These are phyloP conservation scores for Bombyx huttoni DNA, from an alignment of 2,888 invertebrate species.

Conservation along the genomic window DNA sequence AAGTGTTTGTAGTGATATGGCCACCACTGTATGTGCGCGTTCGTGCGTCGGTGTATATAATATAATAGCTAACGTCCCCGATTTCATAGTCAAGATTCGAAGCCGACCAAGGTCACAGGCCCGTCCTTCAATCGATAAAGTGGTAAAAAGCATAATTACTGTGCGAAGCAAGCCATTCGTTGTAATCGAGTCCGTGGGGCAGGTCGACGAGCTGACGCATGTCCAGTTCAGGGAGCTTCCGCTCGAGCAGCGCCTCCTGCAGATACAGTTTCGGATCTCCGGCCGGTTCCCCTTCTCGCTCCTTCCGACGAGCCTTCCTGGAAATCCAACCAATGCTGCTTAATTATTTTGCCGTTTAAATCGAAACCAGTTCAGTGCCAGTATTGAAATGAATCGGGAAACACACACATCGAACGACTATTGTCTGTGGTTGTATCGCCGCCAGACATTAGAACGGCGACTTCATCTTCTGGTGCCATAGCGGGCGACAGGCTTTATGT, in stretches of 20 bases:
- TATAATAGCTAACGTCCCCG: no score
- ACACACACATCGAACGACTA: no score
- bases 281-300: constrained; percentile 84
- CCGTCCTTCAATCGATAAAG: not conserved
- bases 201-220: constrained; percentile 94
- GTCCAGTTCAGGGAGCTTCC: constrained; percentile 94
- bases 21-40: no score
- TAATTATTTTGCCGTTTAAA: no score
- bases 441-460: no score
- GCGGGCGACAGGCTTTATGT: no score
- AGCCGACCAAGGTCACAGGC: no score
- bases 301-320: constrained; percentile 98
- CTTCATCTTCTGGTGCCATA: no score
- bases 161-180: constrained; percentile 99
- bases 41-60: no score
- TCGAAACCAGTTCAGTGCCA: not conserved
- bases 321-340: constrained; percentile 10
- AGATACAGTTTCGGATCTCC: constrained; percentile 95
- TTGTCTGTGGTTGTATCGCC: no score
- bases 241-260: constrained; percentile 94
- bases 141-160: constrained; percentile 68
- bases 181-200: constrained; percentile 96
- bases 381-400: not conserved
- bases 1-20: no score
- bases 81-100: no score